Base-by-base conservation (phyloP, 2,888 invertebrate genomes). In the Eupithecia subfuscata region DNA sequence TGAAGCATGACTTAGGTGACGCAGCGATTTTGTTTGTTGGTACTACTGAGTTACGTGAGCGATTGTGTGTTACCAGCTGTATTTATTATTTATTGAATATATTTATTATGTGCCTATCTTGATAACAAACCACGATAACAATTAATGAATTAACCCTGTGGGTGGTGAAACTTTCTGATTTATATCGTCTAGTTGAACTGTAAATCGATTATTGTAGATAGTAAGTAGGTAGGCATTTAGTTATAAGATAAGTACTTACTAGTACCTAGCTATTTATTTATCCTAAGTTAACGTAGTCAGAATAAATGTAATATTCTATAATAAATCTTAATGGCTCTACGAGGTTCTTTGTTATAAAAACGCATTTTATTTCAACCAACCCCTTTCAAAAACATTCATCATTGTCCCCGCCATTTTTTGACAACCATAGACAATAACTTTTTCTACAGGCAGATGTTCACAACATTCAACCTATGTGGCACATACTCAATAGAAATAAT, bases 381-480 rank as follows among this genome's bases (percentile, higher is more conserved):
- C 75, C 68, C 48, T 77, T 78, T 73, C 76, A 82, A 81, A 79
- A 84, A 82, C 80, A 77, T 77, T 70, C 30, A 75, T 75, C 75
- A 77, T 70, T 65, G 75, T 68, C 74, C 78, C 81, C 82, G 81
- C 82, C 83, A 86, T 84, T 85, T 75, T 84, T 85, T 83, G 83
- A 81, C 78, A 75, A 80, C 83, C 86, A 88, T 88, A 88, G 86
- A 88, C 88, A 88, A 86, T 84, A 73, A 81, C 74, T 77, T 85
- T 89, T 89, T 87, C 76, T 73, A 79, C 71, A 86, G 89, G 90
- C 92, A 92, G 92, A 92, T 92, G 92, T 91, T 88, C 86, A 80
- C 69, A 82, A 83, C 84, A 89, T 88, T 85, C 84, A 79, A 82
- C 84, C 84, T 81, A 85, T 85, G 77, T 87, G 80, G 80, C 80